Base-by-base conservation (phyloP, 2,797 vertebrate species). In the Chaunax sp. region DNA sequence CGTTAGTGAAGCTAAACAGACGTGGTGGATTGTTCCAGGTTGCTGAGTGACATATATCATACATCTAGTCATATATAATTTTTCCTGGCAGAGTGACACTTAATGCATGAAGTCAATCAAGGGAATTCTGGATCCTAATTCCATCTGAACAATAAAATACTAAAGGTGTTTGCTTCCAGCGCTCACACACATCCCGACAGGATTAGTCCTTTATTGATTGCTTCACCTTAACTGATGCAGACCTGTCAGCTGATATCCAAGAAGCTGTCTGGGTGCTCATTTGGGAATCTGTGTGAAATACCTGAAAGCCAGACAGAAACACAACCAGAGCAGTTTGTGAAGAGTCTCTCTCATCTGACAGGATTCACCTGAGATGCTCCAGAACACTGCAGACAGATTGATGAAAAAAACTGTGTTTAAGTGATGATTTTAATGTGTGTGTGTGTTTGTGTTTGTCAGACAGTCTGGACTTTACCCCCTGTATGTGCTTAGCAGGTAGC, bases 201-300 rank as follows among this genome's bases (percentile, higher is more conserved):
- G 53, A 52, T 64, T 33, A 45, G 60, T 18, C 14, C 50, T 61
- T 50, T 56, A 85, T 78, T 20, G 77, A 83, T 77, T 66, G 0
- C 37, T 22, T 74, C 57, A 20, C 56, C 59, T 23, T 35, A 45
- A 35, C 52, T 19, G 62, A 64, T 56, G 6, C 51, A 0, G 41
- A 43, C 4, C 76, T 80, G 84, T 72, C 81, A 64, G 77, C 64
- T 22, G 4, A 55, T 5, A 41, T 14, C 61, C 54, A 72, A 40
- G 50, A 62, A 30, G 22, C 52, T 2, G 46, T 73, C 77, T 72
- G 35, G 64, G 40, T 19, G 45, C 72, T 72, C 38, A 26, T 30
- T 1, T 15, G 79, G 69, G 79, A 77, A 22, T 72, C 67, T 20
- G 58, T 16, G 71, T 63, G 65, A 75, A 78, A 68, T 62, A 61